Percentiles rank a stretch among this genome's conserved stretches.
Evolutionary conservation across 2,797 vertebrate genomes (phyloP).

Genomic region (Pogoniulus pusillus): DNA sequence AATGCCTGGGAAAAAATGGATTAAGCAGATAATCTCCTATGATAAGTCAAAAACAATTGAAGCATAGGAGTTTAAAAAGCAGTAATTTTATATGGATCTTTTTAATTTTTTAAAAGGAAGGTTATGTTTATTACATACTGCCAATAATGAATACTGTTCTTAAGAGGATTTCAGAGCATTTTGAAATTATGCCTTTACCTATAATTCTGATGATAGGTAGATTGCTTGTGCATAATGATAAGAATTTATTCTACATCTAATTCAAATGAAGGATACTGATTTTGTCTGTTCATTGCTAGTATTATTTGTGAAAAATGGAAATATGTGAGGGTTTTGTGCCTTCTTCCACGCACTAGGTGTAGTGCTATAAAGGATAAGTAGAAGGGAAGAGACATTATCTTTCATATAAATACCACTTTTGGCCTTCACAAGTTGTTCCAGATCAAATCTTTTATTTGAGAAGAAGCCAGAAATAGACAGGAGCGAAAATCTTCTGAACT

Average conservation of each 20-base stretch:
- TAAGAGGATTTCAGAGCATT: neutral
- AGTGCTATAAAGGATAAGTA: neutral
- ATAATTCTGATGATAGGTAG: neutral
- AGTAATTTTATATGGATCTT: neutral
- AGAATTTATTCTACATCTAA: neutral
- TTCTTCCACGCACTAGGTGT: neutral
- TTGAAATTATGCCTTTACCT: neutral
- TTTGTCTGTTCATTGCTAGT: neutral
- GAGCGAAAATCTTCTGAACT: neutral
- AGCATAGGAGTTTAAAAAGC: neutral
- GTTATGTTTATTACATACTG: neutral
- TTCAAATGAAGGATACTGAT: neutral
- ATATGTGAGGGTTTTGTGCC: neutral
- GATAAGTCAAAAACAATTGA: neutral
- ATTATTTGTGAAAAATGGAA: neutral
- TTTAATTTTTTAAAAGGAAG: neutral
- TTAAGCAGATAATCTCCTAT: slow-evolving; percentile 40
- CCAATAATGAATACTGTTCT: neutral
- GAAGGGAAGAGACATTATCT: neutral
- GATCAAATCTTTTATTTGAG: neutral
- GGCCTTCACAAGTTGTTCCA: neutral
- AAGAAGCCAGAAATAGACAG: neutral
- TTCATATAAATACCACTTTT: neutral
- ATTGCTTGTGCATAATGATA: neutral
- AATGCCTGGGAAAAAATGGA: neutral